These are phyloP conservation scores for Falcunculus frontatus DNA, from an alignment of 2,113 vertebrate species.

Conservation along the genomic window DNA sequence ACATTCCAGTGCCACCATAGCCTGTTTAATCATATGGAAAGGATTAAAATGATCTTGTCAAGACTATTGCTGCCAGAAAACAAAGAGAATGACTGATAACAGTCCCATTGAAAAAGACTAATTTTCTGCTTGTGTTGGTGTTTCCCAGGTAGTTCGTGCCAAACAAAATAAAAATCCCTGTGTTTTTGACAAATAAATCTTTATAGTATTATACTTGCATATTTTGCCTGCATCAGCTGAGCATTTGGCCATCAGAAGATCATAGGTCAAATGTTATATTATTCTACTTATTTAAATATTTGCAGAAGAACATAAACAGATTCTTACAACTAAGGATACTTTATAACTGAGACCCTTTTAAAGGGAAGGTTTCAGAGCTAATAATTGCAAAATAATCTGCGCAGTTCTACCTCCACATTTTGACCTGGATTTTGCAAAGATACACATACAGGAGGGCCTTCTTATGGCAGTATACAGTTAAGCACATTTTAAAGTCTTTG, in stretches of 20 bases:
- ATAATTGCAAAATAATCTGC: background rate
- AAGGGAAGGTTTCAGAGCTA: background rate
- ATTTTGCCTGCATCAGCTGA: background rate
- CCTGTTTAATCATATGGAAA: conserved; percentile 3
- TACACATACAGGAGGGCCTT: background rate
- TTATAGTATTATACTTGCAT: background rate
- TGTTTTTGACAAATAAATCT: background rate
- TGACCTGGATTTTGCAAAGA: background rate
- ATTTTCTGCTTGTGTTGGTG: background rate
- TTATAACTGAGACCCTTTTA: background rate
- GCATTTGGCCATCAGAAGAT: background rate
- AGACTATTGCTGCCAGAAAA: background rate
- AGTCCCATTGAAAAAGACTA: background rate
- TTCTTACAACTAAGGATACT: background rate
- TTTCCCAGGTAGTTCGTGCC: background rate
- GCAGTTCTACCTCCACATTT: background rate
- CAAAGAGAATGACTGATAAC: background rate
- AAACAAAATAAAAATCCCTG: background rate
- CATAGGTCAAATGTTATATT: background rate
- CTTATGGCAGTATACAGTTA: background rate
- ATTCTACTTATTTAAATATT: background rate
- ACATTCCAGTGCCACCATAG: background rate
- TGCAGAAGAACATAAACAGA: background rate
- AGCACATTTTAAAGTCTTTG: conserved; percentile 4
- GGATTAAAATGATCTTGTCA: conserved; percentile 10